These are phyloP conservation scores for Spondyliosoma cantharus DNA, from an alignment of 2,797 vertebrate species.

Conservation along the genomic window DNA sequence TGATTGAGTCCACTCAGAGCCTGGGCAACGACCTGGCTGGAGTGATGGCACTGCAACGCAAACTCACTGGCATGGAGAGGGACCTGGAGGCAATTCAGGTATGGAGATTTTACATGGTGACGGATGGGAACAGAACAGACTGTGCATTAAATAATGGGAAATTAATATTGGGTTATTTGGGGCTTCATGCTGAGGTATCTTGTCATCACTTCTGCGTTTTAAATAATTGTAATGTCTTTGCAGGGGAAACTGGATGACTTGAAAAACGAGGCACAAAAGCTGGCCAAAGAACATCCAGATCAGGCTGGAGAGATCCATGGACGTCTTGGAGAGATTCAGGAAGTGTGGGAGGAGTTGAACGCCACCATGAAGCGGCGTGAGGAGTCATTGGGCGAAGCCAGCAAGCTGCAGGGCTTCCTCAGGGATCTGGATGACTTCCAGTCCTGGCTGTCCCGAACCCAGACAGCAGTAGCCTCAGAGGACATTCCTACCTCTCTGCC, in stretches of 20 bases:
- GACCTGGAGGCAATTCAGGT: constrained; percentile 95
- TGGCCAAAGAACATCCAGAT: constrained; percentile 87
- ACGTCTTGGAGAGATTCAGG: constrained; percentile 85
- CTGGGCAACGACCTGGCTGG: constrained; percentile 94
- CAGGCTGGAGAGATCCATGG: constrained; percentile 85
- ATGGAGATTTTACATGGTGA: constrained; percentile 53
- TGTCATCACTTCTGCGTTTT: constrained; percentile 18
- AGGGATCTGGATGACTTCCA: constrained; percentile 94
- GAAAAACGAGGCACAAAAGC: constrained; percentile 85
- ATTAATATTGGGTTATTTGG: constrained; percentile 7
- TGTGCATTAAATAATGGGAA: background rate
- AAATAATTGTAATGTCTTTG: constrained; percentile 26
- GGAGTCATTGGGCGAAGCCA: constrained; percentile 93
- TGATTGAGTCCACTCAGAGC: constrained; percentile 95
- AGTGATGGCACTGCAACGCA: constrained; percentile 93
- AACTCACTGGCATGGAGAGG: constrained; percentile 93
- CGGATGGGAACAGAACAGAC: background rate
- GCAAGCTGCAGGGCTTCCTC: constrained; percentile 93
- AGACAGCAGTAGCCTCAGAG: constrained; percentile 92
- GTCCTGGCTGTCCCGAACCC: constrained; percentile 93
- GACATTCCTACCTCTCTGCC: constrained; percentile 91
- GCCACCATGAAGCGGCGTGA: constrained; percentile 90
- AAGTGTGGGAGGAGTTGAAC: constrained; percentile 92
- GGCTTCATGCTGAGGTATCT: background rate
- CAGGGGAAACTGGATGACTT: constrained; percentile 90